A percentile compares a stretch with the other conserved stretches of the same genome.
phyloP scores from a whole-genome alignment of 2,888 invertebrate genomes.

The Pristionchus maxplancki region DNA sequence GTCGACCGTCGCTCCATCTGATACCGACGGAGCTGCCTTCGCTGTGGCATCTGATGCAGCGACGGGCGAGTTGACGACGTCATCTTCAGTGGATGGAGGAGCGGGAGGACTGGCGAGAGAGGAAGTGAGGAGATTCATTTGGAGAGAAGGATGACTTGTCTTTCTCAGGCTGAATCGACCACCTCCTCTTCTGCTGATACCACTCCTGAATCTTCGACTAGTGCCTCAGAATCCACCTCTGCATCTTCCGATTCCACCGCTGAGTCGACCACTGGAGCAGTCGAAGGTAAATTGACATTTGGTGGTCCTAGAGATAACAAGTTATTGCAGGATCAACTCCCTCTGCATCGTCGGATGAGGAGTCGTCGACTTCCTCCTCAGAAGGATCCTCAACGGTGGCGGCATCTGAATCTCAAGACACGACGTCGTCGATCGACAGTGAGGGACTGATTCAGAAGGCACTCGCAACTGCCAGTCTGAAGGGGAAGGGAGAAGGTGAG shows the following conservation, averaged over 20 bases:
- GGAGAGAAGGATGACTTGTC: not conserved
- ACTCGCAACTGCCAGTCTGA: not conserved
- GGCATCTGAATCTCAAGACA: not conserved
- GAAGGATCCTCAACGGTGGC: conserved; percentile 51
- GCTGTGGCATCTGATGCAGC: not conserved
- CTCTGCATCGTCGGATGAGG: not conserved
- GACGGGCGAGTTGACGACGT: not conserved
- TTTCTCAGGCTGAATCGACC: conserved; percentile 10
- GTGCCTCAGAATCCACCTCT: conserved; percentile 46
- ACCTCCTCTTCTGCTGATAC: conserved; percentile 50
- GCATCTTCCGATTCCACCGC: conserved; percentile 38
- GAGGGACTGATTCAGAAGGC: conserved; percentile 5
- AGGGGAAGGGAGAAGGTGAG: conserved; percentile 19
- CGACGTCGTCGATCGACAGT: conserved; percentile 2
- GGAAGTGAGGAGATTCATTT: not conserved
- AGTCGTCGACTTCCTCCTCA: conserved; percentile 24
- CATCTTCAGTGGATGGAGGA: conserved; percentile 23
- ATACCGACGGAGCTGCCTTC: not conserved
- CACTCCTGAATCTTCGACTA: conserved; percentile 51
- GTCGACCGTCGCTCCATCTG: not conserved
- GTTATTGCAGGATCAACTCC: not conserved
- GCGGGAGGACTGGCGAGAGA: not conserved
- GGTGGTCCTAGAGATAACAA: not conserved
- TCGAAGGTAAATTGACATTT: not conserved
- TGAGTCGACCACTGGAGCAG: conserved; percentile 3